phyloP scores from a whole-genome alignment of 2,113 vertebrate species.

The Cavia aperea region DNA sequence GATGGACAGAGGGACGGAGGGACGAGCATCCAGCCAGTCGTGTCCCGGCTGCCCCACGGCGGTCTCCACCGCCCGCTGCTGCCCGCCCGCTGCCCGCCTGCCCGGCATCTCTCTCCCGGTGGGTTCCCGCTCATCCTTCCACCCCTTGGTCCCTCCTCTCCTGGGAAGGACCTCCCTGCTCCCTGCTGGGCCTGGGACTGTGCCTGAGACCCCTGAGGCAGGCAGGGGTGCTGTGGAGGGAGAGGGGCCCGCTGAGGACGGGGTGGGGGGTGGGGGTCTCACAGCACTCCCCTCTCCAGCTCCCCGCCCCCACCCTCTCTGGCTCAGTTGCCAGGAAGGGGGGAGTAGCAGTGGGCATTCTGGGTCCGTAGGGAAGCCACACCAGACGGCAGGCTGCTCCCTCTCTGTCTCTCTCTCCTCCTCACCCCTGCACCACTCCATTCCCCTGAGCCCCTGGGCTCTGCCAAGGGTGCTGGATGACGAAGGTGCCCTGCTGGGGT shows the following conservation, averaged over 20 bases:
- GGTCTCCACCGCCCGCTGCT: slow-evolving; percentile 42
- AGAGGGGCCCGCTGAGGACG: background rate
- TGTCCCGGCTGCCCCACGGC: slow-evolving; percentile 46
- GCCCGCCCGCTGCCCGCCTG: slow-evolving; percentile 43
- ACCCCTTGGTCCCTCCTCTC: slow-evolving; percentile 45
- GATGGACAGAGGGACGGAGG: slow-evolving; percentile 71
- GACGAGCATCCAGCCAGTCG: slow-evolving; percentile 49
- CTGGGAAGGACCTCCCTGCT: slow-evolving; percentile 6
- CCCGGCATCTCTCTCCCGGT: slow-evolving; percentile 65
- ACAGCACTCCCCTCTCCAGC: background rate
- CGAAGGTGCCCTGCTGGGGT: slow-evolving; percentile 13
- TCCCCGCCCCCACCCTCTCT: slow-evolving; percentile 12
- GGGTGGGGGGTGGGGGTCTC: slow-evolving; percentile 13
- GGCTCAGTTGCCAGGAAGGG: slow-evolving; percentile 52
- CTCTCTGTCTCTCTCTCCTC: background rate
- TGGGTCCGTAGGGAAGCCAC: background rate
- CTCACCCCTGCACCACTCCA: background rate
- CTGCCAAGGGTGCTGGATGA: background rate
- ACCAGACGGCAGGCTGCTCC: background rate
- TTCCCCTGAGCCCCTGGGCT: background rate
- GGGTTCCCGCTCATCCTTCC: slow-evolving; percentile 60
- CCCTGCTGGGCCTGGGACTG: background rate
- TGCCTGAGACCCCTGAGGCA: slow-evolving; percentile 39
- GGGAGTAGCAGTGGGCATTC: slow-evolving; percentile 16
- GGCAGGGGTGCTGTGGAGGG: slow-evolving; percentile 37